Evolutionary conservation across 2,797 vertebrate species (phyloP), one percentile per base, ranked within the genome.

Genomic region (Prunella strophiata): DNA sequence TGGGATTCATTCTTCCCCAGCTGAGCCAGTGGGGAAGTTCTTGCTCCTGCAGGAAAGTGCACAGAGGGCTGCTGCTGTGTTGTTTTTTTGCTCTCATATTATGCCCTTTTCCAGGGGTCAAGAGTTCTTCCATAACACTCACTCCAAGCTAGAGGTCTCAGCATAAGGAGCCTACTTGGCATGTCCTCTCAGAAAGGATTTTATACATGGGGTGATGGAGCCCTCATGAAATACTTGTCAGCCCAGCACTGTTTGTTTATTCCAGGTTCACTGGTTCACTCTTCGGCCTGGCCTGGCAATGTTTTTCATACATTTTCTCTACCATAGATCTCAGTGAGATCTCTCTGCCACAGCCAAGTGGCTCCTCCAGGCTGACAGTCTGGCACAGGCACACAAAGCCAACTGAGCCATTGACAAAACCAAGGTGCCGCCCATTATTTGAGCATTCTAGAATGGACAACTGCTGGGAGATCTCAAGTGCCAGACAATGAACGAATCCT

Each of bases 401-500:
- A 25, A 17, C 78, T 15, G 85, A 91, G 67, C 85, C 92, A 80
- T 19, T 71, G 52, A 85, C 77, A 76, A 70, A 91, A 79, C 73
- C 90, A 79, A 68, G 94, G 85, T 62, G 1, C 82, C 7, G 17
- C 95, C 91, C 94, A 42, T 93, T 80, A 52, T 86, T 45, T 72
- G 58, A 52, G 59, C 71, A 47, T 2, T 32, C 74, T 88, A 13
- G 83, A 81, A 89, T 54, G 90, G 93, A 70, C 88, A 68, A 50
- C 93, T 92, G 92, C 76, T 59, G 93, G 55, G 91, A 62, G 58
- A 84, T 77, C 91, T 63, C 7, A 4, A 87, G 71, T 80, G 94
- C 78, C 96, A 76, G 77, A 92, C 92, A 91, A 89, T 92, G 88
- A 86, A 71, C 15, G 59, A 94, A 90, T 91, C 86, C 86, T 96